phyloP scores from a whole-genome alignment of 2,888 invertebrate species.

The Orchesella flavescens region DNA sequence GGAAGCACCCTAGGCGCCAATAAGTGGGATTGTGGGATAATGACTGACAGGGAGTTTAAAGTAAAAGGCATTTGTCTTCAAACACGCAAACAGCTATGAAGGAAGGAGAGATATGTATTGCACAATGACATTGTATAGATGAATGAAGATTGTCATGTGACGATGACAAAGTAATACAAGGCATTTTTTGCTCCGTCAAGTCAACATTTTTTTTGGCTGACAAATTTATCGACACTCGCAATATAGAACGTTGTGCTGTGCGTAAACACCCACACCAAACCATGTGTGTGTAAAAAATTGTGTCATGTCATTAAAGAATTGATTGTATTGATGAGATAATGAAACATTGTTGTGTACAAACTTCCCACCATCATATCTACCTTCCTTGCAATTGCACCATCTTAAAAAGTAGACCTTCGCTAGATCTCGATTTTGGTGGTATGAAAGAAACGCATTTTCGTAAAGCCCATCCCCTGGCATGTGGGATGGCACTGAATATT shows the following conservation, averaged over 20 bases:
- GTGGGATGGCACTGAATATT: conserved; percentile 18
- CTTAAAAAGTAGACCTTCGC: no score
- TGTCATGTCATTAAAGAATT: conserved; percentile 25
- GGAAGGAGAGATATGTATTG: not conserved
- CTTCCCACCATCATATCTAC: not conserved
- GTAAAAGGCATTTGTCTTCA: conserved; percentile 20
- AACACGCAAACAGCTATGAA: not conserved
- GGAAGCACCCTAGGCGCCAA: conserved; percentile 40
- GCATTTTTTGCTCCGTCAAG: not conserved
- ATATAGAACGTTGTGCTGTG: no score
- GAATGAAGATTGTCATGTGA: conserved; percentile 20
- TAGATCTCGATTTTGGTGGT: no score
- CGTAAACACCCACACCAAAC: not conserved
- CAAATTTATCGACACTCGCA: not conserved
- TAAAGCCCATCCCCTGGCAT: not conserved
- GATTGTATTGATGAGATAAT: conserved; percentile 17
- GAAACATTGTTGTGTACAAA: not conserved
- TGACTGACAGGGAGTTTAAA: conserved; percentile 8
- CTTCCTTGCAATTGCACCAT: no score
- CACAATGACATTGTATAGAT: not conserved
- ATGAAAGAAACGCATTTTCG: no score
- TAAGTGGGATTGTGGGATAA: conserved; percentile 37
- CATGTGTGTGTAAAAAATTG: conserved; percentile 12
- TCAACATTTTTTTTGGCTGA: conserved; percentile 4
- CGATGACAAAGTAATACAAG: conserved; percentile 26